Percentiles rank a stretch among this genome's conserved stretches.
phyloP scores from a whole-genome alignment of 2,888 invertebrate species.

The Congeria kusceri region DNA sequence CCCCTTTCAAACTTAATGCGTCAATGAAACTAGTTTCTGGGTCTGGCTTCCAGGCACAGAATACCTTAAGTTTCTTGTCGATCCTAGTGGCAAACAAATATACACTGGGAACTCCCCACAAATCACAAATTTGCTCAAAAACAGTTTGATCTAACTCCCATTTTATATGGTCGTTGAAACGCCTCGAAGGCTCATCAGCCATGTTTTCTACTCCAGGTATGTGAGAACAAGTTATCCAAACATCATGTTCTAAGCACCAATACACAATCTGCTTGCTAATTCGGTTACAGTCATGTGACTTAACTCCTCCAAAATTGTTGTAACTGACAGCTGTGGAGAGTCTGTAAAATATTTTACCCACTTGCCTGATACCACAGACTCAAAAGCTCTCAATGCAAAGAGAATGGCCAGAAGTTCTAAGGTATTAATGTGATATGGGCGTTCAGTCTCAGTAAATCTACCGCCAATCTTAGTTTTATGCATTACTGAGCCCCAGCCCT shows the following conservation, averaged over 20 bases:
- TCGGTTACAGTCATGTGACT: constrained; percentile 3
- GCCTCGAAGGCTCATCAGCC: constrained; percentile 11
- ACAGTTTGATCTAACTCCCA: constrained; percentile 23
- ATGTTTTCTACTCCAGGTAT: constrained; percentile 9
- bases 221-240: constrained; percentile 28
- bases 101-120: constrained; percentile 14
- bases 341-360: constrained; percentile 42
- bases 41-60: constrained; percentile 40
- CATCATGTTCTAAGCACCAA: constrained; percentile 20
- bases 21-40: constrained; percentile 20
- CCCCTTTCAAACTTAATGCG: constrained; percentile 35
- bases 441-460: constrained; percentile 28
- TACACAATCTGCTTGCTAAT: constrained; percentile 21
- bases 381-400: constrained; percentile 33
- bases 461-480: not conserved
- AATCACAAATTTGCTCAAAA: constrained; percentile 6
- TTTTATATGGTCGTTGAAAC: constrained; percentile 29
- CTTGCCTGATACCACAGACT: not conserved
- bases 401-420: constrained; percentile 43
- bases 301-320: constrained; percentile 35
- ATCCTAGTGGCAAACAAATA: constrained; percentile 40
- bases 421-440: constrained; percentile 41
- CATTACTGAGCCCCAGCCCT: not conserved
- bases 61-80: constrained; percentile 21
- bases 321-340: constrained; percentile 46